These are phyloP conservation scores for Schizotus pectinicornis DNA, from an alignment of 2,888 invertebrate species.

Conservation along the genomic window DNA sequence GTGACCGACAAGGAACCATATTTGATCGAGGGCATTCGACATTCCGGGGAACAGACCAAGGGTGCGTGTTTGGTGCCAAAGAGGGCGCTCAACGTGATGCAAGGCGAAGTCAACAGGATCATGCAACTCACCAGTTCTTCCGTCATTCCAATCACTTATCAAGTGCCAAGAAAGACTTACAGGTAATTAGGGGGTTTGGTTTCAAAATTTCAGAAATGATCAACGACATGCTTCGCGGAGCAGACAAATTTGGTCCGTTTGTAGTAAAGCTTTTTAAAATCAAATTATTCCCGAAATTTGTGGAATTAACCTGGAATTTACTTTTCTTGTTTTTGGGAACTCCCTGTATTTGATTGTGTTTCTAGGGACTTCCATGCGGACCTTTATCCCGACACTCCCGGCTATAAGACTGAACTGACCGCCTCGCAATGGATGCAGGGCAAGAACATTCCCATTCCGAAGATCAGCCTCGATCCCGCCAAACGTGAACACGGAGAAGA, in stretches of 20 bases:
- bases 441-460: conserved; percentile 75
- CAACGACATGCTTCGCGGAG: too few species aligned
- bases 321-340: too few species aligned
- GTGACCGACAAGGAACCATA: conserved; percentile 87
- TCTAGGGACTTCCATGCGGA: conserved; percentile 89
- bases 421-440: conserved; percentile 85
- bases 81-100: conserved; percentile 93
- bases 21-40: conserved; percentile 85
- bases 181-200: conserved; percentile 41
- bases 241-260: too few species aligned
- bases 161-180: conserved; percentile 62
- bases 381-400: conserved; percentile 89
- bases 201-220: too few species aligned
- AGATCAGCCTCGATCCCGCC: conserved; percentile 83
- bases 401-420: conserved; percentile 78
- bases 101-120: conserved; percentile 92
- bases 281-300: background rate
- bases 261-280: background rate
- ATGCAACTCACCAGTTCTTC: conserved; percentile 84
- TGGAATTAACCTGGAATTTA: too few species aligned
- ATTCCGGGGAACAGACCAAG: conserved; percentile 94
- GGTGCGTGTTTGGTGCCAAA: conserved; percentile 93
- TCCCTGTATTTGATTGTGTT: too few species aligned
- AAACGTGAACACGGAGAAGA: conserved; percentile 70
- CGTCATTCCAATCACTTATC: conserved; percentile 93